Evolutionary conservation across 2,113 vertebrate genomes (phyloP), one percentile per base, ranked within the genome.

Genomic region (Ranitomeya imitator): DNA sequence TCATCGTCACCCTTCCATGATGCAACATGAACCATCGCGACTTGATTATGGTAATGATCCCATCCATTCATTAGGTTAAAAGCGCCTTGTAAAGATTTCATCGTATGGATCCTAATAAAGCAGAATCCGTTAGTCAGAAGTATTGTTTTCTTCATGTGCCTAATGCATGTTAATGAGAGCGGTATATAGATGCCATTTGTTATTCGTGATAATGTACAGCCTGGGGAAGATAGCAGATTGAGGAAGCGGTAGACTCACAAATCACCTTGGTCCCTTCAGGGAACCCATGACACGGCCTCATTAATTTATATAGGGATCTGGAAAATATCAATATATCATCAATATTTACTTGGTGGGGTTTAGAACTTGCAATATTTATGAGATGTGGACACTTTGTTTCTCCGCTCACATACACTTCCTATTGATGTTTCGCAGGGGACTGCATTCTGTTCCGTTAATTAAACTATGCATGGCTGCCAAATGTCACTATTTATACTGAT

Each of bases 281-380:
- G 87, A 91, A 83, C 91, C 91, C 90, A 76, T 69, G 91, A 55
- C 86, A 82, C 23, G 37, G 90, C 83, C 91, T 91, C 90, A 90
- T 91, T 90, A 90, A 90, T 92, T 93, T 92, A 86, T 90, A 89
- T 15, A 90, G 77, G 65, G 91, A 93, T 91, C 79, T 86, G 31
- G 85, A 78, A 92, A 93, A 92, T 94, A 93, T 89, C 91, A 90
- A 91, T 93, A 90, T 31, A 90, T 91, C 85, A 91, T 91, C 89
- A 91, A 90, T 92, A 93, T 91, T 90, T 90, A 92, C 91, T 89
- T 80, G 89, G 23, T 88, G 89, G n/a, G 18, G 54, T 74, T 74
- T 14, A 21, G 26, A 3, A 4, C 83, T 73, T 90, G 63, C 91
- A 92, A 91, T 90, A 91, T 91, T 92, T 91, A 90, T 90, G 61